A percentile compares a stretch with the other conserved stretches of the same genome.
Evolutionary conservation across 2,888 invertebrate genomes (phyloP).

Genomic region (Acholoe squamosa): DNA sequence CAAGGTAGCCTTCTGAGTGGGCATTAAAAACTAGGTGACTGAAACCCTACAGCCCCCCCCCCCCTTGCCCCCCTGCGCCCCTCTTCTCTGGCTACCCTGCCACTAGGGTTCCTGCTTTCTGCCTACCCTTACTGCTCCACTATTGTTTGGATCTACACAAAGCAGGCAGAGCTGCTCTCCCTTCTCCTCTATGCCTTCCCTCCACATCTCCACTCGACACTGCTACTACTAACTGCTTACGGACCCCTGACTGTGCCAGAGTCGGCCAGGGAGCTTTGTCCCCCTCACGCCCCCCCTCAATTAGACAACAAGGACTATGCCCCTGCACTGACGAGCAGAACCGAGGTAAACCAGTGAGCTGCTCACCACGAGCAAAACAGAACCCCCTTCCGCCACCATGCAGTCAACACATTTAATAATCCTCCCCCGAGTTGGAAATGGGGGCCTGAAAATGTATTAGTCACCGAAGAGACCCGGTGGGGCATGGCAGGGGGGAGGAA

Average conservation of each 20-base stretch:
- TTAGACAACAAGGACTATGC: neutral
- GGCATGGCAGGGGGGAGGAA: neutral
- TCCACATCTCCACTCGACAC: neutral
- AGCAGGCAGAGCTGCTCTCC: neutral
- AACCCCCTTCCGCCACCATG: neutral
- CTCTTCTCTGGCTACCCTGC: neutral
- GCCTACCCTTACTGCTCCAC: neutral
- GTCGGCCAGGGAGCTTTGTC: neutral
- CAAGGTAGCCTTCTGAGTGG: neutral
- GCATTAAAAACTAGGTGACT: conserved; percentile 19
- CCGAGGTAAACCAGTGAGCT: neutral
- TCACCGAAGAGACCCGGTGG: conserved; percentile 11
- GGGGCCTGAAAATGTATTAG: conserved; percentile 41
- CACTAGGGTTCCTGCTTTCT: neutral
- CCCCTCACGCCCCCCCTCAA: conserved; percentile 31
- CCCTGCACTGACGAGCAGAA: neutral
- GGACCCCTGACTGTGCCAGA: conserved; percentile 9
- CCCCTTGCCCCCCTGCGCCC: neutral
- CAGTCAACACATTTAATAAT: conserved; percentile 43
- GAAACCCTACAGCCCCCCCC: neutral
- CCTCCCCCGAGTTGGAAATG: conserved; percentile 40
- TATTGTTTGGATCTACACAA: neutral
- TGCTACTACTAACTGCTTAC: neutral
- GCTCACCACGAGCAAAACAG: neutral
- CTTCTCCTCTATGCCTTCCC: no score